These are phyloP conservation scores for Phymanthus crucifer DNA, from an alignment of 92 coral and sea anemone genomes.

Conservation along the genomic window DNA sequence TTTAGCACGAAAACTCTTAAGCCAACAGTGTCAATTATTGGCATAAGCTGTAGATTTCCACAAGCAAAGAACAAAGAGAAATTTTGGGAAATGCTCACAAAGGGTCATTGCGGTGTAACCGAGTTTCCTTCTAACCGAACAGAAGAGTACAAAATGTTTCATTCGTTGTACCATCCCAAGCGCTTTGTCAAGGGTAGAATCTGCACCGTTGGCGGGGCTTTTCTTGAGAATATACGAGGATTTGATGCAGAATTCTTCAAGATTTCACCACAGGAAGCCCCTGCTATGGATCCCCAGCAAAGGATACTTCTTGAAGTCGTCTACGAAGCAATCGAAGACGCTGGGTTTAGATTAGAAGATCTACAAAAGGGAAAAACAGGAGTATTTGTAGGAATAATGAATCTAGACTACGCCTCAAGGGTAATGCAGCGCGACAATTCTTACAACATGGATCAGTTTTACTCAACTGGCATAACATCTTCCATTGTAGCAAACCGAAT, in stretches of 20 bases:
- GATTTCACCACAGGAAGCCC: conserved; percentile 73
- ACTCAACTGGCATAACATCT: conserved; percentile 63
- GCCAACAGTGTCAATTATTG: conserved; percentile 59
- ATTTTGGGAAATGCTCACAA: conserved; percentile 64
- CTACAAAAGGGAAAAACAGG: conserved; percentile 75
- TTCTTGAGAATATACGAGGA: conserved; percentile 59
- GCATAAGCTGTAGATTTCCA: conserved; percentile 81
- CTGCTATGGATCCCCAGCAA: conserved; percentile 85
- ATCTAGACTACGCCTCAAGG: conserved; percentile 53
- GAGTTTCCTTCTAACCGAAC: conserved; percentile 63
- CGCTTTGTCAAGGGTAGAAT: conserved; percentile 61
- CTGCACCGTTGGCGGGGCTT: conserved; percentile 67
- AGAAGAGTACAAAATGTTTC: conserved; percentile 49
- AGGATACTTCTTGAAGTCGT: conserved; percentile 70
- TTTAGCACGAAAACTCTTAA: neutral
- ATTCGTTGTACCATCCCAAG: conserved; percentile 59
- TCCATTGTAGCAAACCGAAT: conserved; percentile 75
- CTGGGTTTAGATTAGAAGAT: conserved; percentile 75
- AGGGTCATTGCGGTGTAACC: conserved; percentile 53
- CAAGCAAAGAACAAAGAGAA: conserved; percentile 53
- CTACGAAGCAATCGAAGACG: conserved; percentile 85
- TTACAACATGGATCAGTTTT: conserved; percentile 67
- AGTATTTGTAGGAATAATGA: conserved; percentile 79
- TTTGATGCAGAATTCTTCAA: conserved; percentile 79
- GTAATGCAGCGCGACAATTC: conserved; percentile 39